Evolutionary conservation across 2,113 vertebrate species (phyloP), one percentile per base, ranked within the genome.

Genomic region (Zosterops borbonicus): DNA sequence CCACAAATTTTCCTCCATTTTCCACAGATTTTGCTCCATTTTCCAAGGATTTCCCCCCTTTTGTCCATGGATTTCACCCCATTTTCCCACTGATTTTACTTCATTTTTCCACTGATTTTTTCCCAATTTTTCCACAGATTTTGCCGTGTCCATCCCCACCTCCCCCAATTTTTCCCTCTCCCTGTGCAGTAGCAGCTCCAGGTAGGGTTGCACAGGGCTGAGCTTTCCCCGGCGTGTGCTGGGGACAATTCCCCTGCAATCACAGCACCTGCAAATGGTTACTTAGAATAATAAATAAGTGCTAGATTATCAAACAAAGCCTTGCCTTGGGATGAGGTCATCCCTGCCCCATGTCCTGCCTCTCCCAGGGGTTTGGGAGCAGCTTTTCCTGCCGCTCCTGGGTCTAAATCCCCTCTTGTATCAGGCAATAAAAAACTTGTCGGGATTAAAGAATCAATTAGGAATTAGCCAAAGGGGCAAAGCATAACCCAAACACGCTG

Each of bases 361-460:
- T 41, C 89, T 89, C 93, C 1, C 53, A n/a, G 91, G 87, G 87
- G 49, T 14, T 87, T 70, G 91, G 76, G 52, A 78, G 64, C 88
- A 9, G 82, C 88, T 64, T 64, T 69, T 85, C 84, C 93, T 55
- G 85, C 89, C 0, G 25, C 86, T 69, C 77, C 73, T 53, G 73
- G 70, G 74, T 39, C 92, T 92, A 94, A 96, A 85, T 50, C 56
- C 56, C 83, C 91, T 90, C 96, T 96, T 96, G 96, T 94, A 88
- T 90, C 94, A 60, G 91, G 84, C 96, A 92, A 95, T 95, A 90
- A 93, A 95, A 76, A 41, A 78, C 79, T 95, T 95, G 95, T 96
- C 47, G 14, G 94, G 96, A 96, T 97, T 93, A 97, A 95, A 96
- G 96, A 95, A 95, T 94, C 95, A 97, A 96, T 97, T 95, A 96